Base-by-base conservation (phyloP, 2,888 invertebrate species). In the Drosophila borealis region DNA sequence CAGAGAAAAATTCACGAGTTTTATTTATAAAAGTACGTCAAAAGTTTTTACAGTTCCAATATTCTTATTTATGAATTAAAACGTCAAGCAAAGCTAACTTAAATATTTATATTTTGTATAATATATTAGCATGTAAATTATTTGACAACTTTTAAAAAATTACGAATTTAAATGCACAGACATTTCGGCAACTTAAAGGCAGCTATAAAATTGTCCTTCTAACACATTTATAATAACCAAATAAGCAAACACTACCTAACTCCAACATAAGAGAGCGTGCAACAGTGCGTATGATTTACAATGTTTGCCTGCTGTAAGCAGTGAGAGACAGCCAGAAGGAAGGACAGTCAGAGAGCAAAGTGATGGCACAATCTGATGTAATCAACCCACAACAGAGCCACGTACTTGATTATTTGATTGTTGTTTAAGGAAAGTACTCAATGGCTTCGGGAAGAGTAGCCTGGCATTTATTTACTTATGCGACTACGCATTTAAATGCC, bases 201-300 rank as follows among this genome's bases (percentile, higher is more conserved):
- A 56, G 37, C 51, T 73, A 51, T 62, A 64, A 73, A 41, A 49
- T 70, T 59, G 66, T 61, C 42, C 17, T 36, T 29, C 49, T 62
- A 79, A 79, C 85, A 69, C 81, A 63, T 70, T 74, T 65, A 64
- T 60, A 74, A 81, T 70, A 66, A 68, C 46, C 59, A 77, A 74
- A 70, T 62, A 70, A 70, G 11, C 57, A 29, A 41, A 57, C 46
- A 57, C 25, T n/a, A 57, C n/a, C 42, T 37, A 50, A 21, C 19
- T 14, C 17, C 19, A 33, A 19, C 21, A 19, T 37, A 13, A 10
- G 9, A 29, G 42, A 14, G 14, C 45, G 74, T 55, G 65, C 62
- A 71, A 62, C 81, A 78, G 78, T 64, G 78, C 73, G 86, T 80
- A 80, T 80, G 86, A 80, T 60, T 85, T 76, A 82, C 86, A 80